Evolutionary conservation across 2,888 invertebrate species (phyloP), one percentile per base, ranked within the genome.

Genomic region (Phengaris alcon): DNA sequence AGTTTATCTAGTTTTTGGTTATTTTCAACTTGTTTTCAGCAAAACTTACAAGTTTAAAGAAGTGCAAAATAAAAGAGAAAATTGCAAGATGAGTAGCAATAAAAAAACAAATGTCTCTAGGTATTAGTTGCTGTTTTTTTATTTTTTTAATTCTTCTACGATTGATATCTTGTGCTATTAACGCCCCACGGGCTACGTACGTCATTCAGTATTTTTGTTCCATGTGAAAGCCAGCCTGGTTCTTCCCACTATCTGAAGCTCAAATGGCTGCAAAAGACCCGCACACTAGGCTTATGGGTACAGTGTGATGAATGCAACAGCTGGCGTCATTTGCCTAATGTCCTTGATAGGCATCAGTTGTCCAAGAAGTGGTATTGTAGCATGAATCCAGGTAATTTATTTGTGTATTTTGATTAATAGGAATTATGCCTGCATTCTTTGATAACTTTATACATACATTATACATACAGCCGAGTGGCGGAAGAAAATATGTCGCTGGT

Each of bases 321-420:
- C 79, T 95, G 95, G 94, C 90, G 96, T n/a, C 94, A 92, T 80
- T 82, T 95, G 5, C 85, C 92, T 0, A 81, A 93, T 35, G 86
- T 94, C 0, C 86, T 94, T 8, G 96, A 96, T 81, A 94, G 94
- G 2, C 81, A 93, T 15, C 91, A 94, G 54, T 85, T 96, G 44
- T 95, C 96, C 0, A 85, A 91, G 2, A 87, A 90, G 75, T 96
- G 96, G 96, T 94, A 90, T 79, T 96, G 96, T 82, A 80, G 82
- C 59, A 94, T 95, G 94, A 95, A 95, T 82, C 83, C 90, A 82
- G 95, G 95, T 95, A 79, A 81, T 79, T 52, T 52, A 12, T 35
- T 9, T 12, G 1, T 52, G 4, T 12, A 52, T 52, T 52, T 52
- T 52, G 8, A 70, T 52, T 15, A 70, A 8, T 8, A 15, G 15